phyloP scores from a whole-genome alignment of 2,113 vertebrate genomes.

The Scatophagus argus region DNA sequence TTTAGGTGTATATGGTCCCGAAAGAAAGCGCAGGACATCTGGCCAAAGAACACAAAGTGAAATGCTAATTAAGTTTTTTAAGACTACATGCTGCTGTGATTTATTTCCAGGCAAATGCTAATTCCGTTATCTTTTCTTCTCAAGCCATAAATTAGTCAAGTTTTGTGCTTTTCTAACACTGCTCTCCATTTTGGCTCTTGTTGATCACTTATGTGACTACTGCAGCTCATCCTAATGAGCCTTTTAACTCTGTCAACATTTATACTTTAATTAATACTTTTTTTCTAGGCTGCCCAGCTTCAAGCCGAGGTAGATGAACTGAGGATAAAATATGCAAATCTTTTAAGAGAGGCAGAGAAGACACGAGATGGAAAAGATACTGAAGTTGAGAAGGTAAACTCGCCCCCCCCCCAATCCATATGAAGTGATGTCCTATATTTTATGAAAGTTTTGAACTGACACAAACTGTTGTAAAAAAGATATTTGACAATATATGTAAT shows the following conservation, averaged over 20 bases:
- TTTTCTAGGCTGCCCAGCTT: conserved; percentile 83
- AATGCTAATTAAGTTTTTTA: neutral
- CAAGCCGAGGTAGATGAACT: conserved; percentile 81
- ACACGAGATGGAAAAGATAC: conserved; percentile 74
- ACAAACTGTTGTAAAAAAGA: too few relatives aligned
- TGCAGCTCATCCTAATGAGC: neutral
- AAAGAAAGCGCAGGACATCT: neutral
- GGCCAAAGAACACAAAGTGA: neutral
- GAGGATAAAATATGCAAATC: conserved; percentile 77
- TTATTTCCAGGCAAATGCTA: neutral
- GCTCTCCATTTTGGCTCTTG: neutral
- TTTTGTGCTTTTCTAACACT: neutral
- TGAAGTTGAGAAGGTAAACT: conserved; percentile 80
- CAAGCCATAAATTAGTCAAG: neutral
- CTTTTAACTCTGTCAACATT: neutral
- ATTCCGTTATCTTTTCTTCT: neutral
- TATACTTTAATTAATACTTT: too few relatives aligned
- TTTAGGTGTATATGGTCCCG: neutral
- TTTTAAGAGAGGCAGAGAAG: conserved; percentile 79
- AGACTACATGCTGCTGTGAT: neutral
- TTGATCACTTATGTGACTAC: neutral
- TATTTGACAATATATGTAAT: neutral
- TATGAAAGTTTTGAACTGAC: neutral
- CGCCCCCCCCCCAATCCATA: accelerated
- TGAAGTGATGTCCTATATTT: neutral